Evolutionary conservation across 2,113 vertebrate species (phyloP).

Genomic region (Corynorhinus townsendii): DNA sequence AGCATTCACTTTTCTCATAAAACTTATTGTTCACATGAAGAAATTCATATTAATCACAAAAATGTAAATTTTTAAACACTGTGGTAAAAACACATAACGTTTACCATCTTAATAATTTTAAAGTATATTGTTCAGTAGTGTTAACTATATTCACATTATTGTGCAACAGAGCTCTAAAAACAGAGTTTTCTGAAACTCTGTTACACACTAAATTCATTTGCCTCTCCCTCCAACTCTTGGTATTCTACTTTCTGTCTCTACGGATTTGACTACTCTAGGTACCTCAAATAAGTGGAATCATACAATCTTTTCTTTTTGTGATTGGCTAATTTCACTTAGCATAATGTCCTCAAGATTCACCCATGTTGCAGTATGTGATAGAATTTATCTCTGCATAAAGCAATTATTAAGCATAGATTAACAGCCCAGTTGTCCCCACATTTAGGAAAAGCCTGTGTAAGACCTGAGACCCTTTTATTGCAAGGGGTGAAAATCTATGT

Average conservation of each 20-base stretch:
- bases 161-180: neutral
- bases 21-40: neutral
- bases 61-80: neutral
- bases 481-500: neutral
- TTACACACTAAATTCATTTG: neutral
- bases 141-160: neutral
- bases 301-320: neutral
- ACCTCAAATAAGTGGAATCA: neutral
- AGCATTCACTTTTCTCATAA: neutral
- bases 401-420: neutral
- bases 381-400: neutral
- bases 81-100: neutral
- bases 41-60: neutral
- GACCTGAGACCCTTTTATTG: neutral
- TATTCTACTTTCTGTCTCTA: neutral
- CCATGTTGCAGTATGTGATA: neutral
- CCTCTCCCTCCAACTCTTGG: accelerated
- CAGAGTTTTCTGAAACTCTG: neutral
- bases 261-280: neutral
- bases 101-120: neutral
- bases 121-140: neutral
- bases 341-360: neutral
- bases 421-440: neutral
- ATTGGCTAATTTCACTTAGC: neutral
- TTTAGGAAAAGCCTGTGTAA: neutral